These are phyloP conservation scores for Thomomys bottae DNA, from an alignment of 2,113 vertebrate species.

Conservation along the genomic window DNA sequence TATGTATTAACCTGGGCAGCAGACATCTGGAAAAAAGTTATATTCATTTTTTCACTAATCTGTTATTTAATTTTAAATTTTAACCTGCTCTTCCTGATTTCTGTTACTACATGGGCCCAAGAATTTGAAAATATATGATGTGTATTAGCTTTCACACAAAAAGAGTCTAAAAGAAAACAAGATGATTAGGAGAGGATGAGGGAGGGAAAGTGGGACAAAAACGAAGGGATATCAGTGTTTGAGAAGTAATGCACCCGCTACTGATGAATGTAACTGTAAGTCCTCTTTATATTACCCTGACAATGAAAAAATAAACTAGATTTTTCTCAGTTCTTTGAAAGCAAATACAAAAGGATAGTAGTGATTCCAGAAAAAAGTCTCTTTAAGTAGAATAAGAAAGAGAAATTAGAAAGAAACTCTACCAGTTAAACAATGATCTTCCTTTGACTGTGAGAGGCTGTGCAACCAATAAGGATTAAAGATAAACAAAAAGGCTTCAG, in stretches of 20 bases:
- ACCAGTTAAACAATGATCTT: not conserved
- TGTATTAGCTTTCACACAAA: not conserved
- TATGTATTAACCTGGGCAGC: not conserved
- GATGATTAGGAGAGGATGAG: too few relatives aligned
- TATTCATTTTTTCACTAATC: not conserved
- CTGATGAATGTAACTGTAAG: too few relatives aligned
- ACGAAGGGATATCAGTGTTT: too few relatives aligned
- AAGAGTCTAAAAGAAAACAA: not conserved
- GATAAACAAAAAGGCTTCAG: not conserved
- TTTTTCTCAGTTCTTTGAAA: too few relatives aligned
- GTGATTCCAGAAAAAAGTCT: too few relatives aligned
- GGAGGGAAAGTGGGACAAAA: too few relatives aligned
- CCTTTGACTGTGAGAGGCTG: not conserved
- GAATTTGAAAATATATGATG: not conserved
- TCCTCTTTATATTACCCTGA: too few relatives aligned
- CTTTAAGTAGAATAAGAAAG: not conserved
- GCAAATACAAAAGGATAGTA: too few relatives aligned
- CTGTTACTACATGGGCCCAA: not conserved
- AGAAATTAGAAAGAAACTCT: not conserved
- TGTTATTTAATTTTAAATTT: not conserved
- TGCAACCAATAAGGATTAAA: slow-evolving; percentile 40
- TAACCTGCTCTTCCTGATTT: slow-evolving; percentile 8
- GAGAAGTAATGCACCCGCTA: too few relatives aligned
- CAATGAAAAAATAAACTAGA: not conserved
- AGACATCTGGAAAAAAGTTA: not conserved